phyloP scores from a whole-genome alignment of 2,888 invertebrate genomes.

The Chrysodeixis includens region DNA sequence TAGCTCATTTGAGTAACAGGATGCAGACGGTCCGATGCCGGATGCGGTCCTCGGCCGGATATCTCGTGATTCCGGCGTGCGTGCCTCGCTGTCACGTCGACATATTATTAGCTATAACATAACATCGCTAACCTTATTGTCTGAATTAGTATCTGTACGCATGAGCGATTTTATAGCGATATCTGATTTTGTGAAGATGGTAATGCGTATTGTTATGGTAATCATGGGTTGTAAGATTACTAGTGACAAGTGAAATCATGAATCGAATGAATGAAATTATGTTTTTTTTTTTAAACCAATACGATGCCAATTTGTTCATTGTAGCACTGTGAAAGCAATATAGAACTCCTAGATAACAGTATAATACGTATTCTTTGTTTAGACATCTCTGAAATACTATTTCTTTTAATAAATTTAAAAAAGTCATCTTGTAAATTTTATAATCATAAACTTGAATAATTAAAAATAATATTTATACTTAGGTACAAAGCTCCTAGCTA shows the following conservation, averaged over 20 bases:
- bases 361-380: too few species aligned
- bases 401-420: too few species aligned
- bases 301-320: too few species aligned
- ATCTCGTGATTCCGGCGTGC: conserved; percentile 68
- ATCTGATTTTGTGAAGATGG: neutral
- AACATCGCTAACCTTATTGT: conserved; percentile 34
- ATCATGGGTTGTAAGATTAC: neutral
- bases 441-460: neutral
- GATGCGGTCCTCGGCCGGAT: conserved; percentile 65
- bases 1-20: conserved; percentile 58
- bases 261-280: too few species aligned
- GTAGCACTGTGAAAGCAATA: too few species aligned
- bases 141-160: neutral
- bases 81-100: conserved; percentile 51
- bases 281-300: too few species aligned
- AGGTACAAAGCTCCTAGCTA: neutral
- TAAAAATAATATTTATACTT: neutral
- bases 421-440: too few species aligned
- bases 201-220: neutral
- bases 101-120: conserved; percentile 36
- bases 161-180: conserved; percentile 8
- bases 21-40: conserved; percentile 63
- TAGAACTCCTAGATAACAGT: too few species aligned
- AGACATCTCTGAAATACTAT: too few species aligned
- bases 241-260: too few species aligned